These are phyloP conservation scores for Phasianus colchicus DNA, from an alignment of 2,113 vertebrate species.

Conservation along the genomic window DNA sequence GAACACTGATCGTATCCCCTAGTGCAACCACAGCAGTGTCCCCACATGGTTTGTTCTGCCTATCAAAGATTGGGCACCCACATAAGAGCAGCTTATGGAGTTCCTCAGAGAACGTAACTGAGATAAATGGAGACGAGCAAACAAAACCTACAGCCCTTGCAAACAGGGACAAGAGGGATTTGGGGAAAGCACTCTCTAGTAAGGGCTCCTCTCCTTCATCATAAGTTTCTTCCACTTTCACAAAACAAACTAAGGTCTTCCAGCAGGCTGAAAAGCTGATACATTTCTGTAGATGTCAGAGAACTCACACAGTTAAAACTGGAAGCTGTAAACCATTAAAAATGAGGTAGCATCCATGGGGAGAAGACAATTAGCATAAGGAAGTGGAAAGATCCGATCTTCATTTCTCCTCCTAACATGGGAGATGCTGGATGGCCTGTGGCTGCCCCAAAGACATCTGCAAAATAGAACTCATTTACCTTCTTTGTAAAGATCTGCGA, in stretches of 20 bases:
- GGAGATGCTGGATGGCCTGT: neutral
- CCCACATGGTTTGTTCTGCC: neutral
- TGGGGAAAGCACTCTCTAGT: neutral
- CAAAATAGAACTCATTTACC: neutral
- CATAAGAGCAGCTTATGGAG: rapidly evolving
- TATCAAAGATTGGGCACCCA: rapidly evolving
- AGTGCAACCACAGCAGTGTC: neutral
- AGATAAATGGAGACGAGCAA: neutral
- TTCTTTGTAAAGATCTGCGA: neutral
- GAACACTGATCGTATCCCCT: neutral
- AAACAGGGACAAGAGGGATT: neutral
- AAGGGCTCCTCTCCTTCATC: neutral
- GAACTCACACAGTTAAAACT: rapidly evolving
- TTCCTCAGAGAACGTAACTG: neutral
- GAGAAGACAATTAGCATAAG: neutral
- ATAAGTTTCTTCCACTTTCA: neutral
- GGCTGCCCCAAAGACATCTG: neutral
- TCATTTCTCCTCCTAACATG: neutral
- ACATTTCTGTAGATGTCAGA: neutral
- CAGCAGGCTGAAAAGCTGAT: neutral
- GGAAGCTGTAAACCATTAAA: neutral
- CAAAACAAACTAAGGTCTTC: rapidly evolving
- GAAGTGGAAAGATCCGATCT: neutral
- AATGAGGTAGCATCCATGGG: neutral
- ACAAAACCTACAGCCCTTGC: neutral